Percentiles rank a stretch among this genome's conserved stretches.
These are phyloP conservation scores for Orbicella faveolata DNA, from an alignment of 64 coral and sea anemone species.

Conservation along the genomic window DNA sequence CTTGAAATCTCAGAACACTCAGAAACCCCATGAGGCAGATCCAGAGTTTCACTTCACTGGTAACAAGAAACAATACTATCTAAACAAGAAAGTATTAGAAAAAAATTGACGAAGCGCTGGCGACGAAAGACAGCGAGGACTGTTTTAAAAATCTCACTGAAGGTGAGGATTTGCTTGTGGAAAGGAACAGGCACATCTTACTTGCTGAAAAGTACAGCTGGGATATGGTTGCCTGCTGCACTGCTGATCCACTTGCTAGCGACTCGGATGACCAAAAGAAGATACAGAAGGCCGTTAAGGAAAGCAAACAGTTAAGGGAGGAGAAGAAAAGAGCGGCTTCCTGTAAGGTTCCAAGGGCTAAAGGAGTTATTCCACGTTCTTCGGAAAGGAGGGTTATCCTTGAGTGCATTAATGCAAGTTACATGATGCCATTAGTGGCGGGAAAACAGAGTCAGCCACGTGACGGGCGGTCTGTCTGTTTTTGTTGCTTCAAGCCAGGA, in stretches of 20 bases:
- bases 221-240: not conserved
- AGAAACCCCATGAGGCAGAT: not conserved
- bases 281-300: not conserved
- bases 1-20: not conserved
- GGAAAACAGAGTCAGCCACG: not conserved
- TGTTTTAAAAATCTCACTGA: not conserved
- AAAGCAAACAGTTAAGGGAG: slow-evolving; percentile 5
- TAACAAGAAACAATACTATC: not conserved
- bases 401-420: not conserved
- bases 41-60: not conserved
- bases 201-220: not conserved
- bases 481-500: not conserved
- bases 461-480: not conserved
- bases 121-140: not conserved
- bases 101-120: not conserved
- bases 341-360: not conserved
- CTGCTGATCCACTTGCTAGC: not conserved
- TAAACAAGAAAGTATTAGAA: not conserved
- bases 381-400: too few species aligned
- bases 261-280: not conserved
- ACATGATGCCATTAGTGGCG: not conserved
- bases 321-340: not conserved
- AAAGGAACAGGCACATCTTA: not conserved
- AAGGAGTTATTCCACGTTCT: not conserved
- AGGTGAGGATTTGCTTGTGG: not conserved